Evolutionary conservation across 2,888 invertebrate species (phyloP).

Genomic region (Drosophila dives): DNA sequence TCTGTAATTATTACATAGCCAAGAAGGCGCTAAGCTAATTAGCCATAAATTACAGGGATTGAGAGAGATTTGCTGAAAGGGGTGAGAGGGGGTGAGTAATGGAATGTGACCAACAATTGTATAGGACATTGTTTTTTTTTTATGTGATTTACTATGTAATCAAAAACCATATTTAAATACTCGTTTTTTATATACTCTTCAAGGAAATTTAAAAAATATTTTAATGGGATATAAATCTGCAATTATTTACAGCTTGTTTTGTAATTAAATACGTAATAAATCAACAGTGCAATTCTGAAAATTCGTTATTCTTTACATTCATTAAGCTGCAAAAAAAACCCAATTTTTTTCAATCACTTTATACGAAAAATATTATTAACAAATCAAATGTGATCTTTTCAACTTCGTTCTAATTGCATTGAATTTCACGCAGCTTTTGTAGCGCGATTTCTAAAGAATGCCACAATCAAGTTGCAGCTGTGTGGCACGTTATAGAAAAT

Average conservation of each 20-base stretch:
- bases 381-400: background rate
- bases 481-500: background rate
- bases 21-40: slow-evolving; percentile 41
- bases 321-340: background rate
- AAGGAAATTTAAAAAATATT: no score
- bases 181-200: background rate
- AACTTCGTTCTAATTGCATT: background rate
- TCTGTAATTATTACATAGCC: slow-evolving; percentile 22
- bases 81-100: no score
- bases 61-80: background rate
- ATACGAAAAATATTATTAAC: background rate
- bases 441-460: slow-evolving; percentile 3
- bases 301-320: background rate
- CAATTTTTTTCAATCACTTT: background rate
- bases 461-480: background rate
- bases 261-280: slow-evolving; percentile 9
- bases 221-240: slow-evolving; percentile 2
- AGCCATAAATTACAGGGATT: slow-evolving; percentile 37
- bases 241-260: slow-evolving; percentile 12
- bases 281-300: background rate
- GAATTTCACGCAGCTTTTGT: background rate
- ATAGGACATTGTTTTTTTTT: background rate
- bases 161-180: slow-evolving; percentile 3
- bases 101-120: background rate
- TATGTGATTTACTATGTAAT: slow-evolving; percentile 2